Conservation (phyloP, 2,113 vertebrate genomes). For the Nycticryphes semicollaris region DNA sequence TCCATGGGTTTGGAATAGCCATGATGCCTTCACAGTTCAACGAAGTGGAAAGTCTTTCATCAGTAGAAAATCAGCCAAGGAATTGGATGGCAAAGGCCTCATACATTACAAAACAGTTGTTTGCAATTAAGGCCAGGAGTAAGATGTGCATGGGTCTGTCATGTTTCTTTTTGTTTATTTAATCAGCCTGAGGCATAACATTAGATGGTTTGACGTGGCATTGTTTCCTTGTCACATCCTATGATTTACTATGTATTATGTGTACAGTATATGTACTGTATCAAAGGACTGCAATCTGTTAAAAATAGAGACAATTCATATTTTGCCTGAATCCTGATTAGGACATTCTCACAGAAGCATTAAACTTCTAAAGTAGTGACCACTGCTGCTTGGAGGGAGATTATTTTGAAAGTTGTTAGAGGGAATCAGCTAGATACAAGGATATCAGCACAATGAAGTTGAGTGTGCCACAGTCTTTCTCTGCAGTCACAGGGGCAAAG, state of each 20-base stretch:
- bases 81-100: constrained; percentile 37
- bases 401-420: neutral
- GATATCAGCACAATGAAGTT: neutral
- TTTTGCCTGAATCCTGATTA: neutral
- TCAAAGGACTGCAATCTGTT: neutral
- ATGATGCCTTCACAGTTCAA: constrained; percentile 45
- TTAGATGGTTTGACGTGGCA: neutral
- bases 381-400: neutral
- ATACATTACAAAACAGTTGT: constrained; percentile 55
- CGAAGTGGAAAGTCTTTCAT: constrained; percentile 62
- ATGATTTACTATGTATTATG: neutral
- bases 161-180: constrained; percentile 51
- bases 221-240: neutral
- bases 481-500: neutral
- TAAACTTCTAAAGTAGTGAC: neutral
- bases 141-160: constrained; percentile 26
- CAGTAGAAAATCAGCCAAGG: constrained; percentile 46
- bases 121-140: constrained; percentile 54
- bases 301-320: neutral
- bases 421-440: neutral
- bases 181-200: constrained; percentile 40
- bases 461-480: neutral
- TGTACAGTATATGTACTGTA: neutral
- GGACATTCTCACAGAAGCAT: neutral
- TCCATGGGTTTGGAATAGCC: constrained; percentile 31